phyloP scores from a whole-genome alignment of 2,797 vertebrate genomes.

The Simalia tracyae region DNA sequence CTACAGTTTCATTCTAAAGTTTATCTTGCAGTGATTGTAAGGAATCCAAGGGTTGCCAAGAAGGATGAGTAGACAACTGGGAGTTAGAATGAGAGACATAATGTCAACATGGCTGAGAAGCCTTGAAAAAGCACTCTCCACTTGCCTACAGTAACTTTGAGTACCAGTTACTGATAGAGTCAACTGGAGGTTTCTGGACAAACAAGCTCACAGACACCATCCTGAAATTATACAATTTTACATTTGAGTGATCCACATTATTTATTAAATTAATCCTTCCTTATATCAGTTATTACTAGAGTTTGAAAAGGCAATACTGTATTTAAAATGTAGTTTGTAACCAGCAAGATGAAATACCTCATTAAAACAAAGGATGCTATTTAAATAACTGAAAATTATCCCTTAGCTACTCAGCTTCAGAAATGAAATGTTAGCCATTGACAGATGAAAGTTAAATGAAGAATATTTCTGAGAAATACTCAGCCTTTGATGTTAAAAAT shows the following conservation, averaged over 20 bases:
- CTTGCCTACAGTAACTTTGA: background rate
- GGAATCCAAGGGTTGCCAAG: background rate
- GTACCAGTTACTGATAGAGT: background rate
- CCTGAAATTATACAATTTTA: background rate
- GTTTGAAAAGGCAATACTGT: background rate
- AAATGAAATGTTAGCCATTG: background rate
- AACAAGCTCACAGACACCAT: background rate
- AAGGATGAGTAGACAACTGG: background rate
- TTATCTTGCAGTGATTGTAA: background rate
- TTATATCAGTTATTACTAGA: background rate
- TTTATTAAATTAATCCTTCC: background rate
- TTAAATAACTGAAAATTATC: background rate
- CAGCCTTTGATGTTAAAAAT: background rate
- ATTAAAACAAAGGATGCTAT: background rate
- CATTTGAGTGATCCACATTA: background rate
- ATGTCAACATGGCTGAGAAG: background rate
- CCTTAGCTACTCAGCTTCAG: background rate
- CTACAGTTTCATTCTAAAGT: background rate
- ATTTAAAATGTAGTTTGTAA: background rate
- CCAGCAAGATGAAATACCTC: background rate
- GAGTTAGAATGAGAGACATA: too few relatives aligned
- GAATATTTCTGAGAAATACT: background rate
- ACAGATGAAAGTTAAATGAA: background rate
- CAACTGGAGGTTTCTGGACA: background rate
- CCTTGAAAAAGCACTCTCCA: background rate